phyloP scores from a whole-genome alignment of 1,140 invertebrate genomes.

The Mizuhopecten yessoensis region DNA sequence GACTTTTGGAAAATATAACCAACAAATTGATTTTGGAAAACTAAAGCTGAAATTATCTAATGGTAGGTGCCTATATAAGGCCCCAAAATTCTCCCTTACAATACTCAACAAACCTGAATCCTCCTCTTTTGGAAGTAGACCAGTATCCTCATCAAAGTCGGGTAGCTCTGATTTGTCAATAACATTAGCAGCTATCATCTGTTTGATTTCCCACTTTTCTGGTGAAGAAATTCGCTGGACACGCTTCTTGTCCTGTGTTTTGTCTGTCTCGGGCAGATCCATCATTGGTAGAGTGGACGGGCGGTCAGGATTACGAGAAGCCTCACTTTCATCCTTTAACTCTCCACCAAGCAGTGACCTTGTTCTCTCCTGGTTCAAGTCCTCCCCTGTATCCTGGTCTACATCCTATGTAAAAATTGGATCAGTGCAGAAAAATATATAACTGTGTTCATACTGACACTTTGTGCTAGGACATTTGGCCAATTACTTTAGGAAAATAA shows the following conservation, averaged over 20 bases:
- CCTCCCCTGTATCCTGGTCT: constrained; percentile 96
- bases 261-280: constrained; percentile 76
- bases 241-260: constrained; percentile 94
- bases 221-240: constrained; percentile 95
- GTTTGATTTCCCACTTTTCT: constrained; percentile 90
- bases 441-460: too few relatives aligned
- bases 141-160: constrained; percentile 85
- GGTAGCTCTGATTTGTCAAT: constrained; percentile 84
- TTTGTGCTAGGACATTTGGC: too few relatives aligned
- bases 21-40: too few relatives aligned
- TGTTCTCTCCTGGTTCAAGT: constrained; percentile 91
- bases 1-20: too few relatives aligned
- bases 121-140: constrained; percentile 84
- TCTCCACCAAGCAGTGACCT: constrained; percentile 69
- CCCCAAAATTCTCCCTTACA: too few relatives aligned
- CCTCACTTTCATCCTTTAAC: constrained; percentile 69
- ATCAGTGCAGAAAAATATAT: too few relatives aligned
- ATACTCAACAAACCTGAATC: constrained; percentile 75
- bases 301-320: constrained; percentile 83
- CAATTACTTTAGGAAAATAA: too few relatives aligned
- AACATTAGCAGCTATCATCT: constrained; percentile 92
- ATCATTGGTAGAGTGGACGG: constrained; percentile 78
- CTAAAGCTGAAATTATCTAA: too few relatives aligned
- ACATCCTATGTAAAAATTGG: constrained; percentile 93
- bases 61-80: too few relatives aligned